A percentile compares a stretch with the other conserved stretches of the same genome.
Evolutionary conservation across 2,888 invertebrate genomes (phyloP).

Genomic region (Eristalis pertinax): DNA sequence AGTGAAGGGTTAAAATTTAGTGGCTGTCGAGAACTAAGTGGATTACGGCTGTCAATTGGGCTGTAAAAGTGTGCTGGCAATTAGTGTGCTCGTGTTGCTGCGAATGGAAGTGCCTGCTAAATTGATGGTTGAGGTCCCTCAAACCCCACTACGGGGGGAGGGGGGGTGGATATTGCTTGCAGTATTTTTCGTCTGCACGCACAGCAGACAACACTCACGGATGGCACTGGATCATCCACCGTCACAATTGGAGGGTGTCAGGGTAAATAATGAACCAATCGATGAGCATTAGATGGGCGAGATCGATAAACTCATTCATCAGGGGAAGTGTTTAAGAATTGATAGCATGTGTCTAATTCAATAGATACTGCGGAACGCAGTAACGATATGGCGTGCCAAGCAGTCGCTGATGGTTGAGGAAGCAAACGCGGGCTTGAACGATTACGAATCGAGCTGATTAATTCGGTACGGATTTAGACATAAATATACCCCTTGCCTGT

Average conservation of each 20-base stretch:
- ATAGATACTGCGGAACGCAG: background rate
- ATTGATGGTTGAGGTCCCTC: background rate
- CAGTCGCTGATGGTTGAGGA: background rate
- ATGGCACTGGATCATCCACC: background rate
- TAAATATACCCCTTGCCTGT: background rate
- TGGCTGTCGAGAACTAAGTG: background rate
- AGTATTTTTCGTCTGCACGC: background rate
- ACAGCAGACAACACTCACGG: background rate
- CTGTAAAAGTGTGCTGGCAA: background rate
- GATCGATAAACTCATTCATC: background rate
- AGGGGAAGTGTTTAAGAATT: background rate
- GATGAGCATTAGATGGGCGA: background rate
- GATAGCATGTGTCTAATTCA: background rate
- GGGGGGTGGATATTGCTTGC: too few species aligned
- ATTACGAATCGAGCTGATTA: background rate
- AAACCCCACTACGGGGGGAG: too few species aligned
- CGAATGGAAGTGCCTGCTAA: background rate
- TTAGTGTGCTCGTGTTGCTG: background rate
- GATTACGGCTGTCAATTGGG: background rate
- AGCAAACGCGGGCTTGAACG: background rate
- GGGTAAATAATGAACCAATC: background rate
- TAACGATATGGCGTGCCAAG: background rate
- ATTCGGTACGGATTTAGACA: background rate
- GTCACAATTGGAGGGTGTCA: background rate
- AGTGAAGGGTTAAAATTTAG: conserved; percentile 18